Conservation (phyloP, 2,888 invertebrate genomes). For the Yponomeuta sedellus region DNA sequence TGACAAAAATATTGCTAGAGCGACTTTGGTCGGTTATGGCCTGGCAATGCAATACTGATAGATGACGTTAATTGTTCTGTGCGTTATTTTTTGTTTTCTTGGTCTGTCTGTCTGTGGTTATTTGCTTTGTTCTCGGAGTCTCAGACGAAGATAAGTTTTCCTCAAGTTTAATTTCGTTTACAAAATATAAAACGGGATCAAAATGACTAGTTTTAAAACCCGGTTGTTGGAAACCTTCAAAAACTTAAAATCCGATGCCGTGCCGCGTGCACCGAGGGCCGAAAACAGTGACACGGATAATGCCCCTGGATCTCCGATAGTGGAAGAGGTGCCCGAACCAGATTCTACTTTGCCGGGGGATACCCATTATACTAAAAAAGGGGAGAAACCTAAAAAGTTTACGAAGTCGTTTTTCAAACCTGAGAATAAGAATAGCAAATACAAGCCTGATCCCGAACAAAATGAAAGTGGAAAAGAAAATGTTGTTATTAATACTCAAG, state of each 20-base stretch:
- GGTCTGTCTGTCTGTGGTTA: neutral
- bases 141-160: constrained; percentile 15
- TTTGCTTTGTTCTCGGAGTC: neutral
- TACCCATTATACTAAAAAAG: constrained; percentile 25
- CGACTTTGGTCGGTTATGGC: too few relatives aligned
- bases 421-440: constrained; percentile 25
- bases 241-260: constrained; percentile 69
- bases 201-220: constrained; percentile 33
- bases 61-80: too few relatives aligned
- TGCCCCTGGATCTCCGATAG: constrained; percentile 21
- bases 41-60: too few relatives aligned
- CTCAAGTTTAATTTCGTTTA: neutral
- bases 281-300: constrained; percentile 24
- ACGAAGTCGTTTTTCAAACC: constrained; percentile 27
- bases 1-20: too few relatives aligned
- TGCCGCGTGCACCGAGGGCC: constrained; percentile 64
- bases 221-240: constrained; percentile 58
- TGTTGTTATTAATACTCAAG: constrained; percentile 48
- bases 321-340: constrained; percentile 23
- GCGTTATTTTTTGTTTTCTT: neutral
- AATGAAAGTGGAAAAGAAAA: neutral
- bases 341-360: constrained; percentile 20
- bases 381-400: constrained; percentile 25
- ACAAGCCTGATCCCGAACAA: constrained; percentile 22
- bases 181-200: neutral